phyloP scores from a whole-genome alignment of 2,888 invertebrate species.

The Spialia ferax region DNA sequence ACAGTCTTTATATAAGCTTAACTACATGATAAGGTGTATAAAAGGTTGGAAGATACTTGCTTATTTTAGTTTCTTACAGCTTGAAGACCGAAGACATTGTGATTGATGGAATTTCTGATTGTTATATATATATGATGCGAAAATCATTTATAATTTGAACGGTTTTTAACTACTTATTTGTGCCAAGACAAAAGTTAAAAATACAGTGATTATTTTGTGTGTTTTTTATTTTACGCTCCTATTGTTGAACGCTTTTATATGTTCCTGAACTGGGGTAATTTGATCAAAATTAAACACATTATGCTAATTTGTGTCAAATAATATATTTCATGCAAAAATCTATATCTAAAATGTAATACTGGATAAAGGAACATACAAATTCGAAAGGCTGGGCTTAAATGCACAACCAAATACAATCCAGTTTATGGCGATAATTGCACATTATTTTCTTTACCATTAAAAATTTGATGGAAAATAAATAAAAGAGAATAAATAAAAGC shows the following conservation, averaged over 20 bases:
- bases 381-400: slow-evolving; percentile 11
- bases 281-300: slow-evolving; percentile 25
- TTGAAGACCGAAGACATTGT: not conserved
- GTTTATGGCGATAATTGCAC: not conserved
- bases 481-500: not conserved
- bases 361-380: slow-evolving; percentile 51
- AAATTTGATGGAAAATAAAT: no score
- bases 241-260: not conserved
- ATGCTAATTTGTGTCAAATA: slow-evolving; percentile 29
- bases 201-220: not conserved
- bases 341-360: slow-evolving; percentile 51
- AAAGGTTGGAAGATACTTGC: slow-evolving; percentile 39
- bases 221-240: not conserved
- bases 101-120: not conserved
- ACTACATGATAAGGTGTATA: slow-evolving; percentile 27
- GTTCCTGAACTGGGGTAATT: not conserved
- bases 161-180: no score
- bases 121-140: not conserved
- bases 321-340: slow-evolving; percentile 42
- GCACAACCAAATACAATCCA: not conserved
- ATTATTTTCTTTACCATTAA: no score
- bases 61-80: slow-evolving; percentile 10
- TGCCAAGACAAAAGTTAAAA: no score
- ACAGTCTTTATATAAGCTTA: not conserved
- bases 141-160: not conserved